Conservation (phyloP, 2,888 invertebrate genomes). For the Trachelus stipa region DNA sequence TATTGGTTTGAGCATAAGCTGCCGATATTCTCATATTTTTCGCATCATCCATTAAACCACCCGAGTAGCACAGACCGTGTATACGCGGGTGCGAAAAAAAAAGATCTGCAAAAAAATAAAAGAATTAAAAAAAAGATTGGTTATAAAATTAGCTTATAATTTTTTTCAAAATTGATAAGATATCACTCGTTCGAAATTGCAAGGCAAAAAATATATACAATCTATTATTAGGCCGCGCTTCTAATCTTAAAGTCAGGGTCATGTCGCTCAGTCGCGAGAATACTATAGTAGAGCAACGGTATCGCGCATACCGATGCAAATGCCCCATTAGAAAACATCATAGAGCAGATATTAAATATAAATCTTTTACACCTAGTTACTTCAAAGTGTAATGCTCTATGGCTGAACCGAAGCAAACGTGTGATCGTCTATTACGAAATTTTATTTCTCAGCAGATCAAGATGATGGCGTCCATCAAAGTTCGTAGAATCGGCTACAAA, state of each 20-base stretch:
- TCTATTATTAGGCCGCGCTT: background rate
- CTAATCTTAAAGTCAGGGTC: background rate
- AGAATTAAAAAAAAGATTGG: background rate
- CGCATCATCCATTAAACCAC: background rate
- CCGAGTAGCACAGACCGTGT: background rate
- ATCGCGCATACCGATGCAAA: conserved; percentile 23
- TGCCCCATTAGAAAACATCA: conserved; percentile 18
- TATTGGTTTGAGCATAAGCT: conserved; percentile 51
- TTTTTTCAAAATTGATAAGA: background rate
- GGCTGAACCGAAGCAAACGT: background rate
- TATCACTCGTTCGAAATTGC: background rate
- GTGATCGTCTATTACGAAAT: background rate
- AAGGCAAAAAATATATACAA: background rate
- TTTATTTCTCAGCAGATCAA: background rate
- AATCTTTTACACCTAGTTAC: conserved; percentile 14
- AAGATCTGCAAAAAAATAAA: background rate
- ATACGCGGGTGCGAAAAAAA: background rate
- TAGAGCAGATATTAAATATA: conserved; percentile 12
- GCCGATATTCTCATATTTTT: conserved; percentile 11
- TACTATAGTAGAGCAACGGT: conserved; percentile 16
- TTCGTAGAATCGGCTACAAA: background rate
- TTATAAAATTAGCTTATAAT: background rate
- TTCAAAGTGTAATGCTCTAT: background rate
- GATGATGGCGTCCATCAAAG: background rate
- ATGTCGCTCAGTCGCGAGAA: conserved; percentile 1